Evolutionary conservation across 2,113 vertebrate species (phyloP).

Genomic region (Crotalus tigris): DNA sequence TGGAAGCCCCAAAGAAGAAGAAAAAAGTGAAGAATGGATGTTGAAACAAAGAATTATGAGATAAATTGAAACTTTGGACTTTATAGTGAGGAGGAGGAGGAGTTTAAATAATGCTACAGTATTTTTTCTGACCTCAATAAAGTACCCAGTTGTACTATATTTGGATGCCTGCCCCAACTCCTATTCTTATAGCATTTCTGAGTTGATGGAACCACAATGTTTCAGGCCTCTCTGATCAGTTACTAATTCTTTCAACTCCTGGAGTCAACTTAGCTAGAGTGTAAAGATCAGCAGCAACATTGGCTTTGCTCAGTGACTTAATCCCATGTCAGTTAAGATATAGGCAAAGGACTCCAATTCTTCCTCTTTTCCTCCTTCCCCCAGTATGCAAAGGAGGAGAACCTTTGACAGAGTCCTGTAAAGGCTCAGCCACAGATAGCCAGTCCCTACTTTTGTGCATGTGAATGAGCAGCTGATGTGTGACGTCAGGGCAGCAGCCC

Average conservation of each 20-base stretch:
- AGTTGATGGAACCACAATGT: not conserved
- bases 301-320: not conserved
- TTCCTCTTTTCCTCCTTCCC: not conserved
- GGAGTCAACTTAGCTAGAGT: not conserved
- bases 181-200: not conserved
- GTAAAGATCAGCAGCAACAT: not conserved
- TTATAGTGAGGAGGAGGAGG: not conserved
- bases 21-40: not conserved
- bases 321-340: not conserved
- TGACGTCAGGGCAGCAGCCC: not conserved
- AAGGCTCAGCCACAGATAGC: not conserved
- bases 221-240: not conserved
- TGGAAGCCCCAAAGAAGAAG: not conserved
- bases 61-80: not conserved
- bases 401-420: not conserved
- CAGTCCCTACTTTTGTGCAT: not conserved
- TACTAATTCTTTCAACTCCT: not conserved
- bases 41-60: not conserved
- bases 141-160: not conserved
- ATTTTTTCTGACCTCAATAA: not conserved
- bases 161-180: not conserved
- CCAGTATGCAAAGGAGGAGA: not conserved
- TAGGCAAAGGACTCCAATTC: not conserved
- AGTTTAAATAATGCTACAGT: not conserved
- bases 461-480: no score